phyloP scores from a whole-genome alignment of 2,888 invertebrate genomes.

The Prosapia bicincta region DNA sequence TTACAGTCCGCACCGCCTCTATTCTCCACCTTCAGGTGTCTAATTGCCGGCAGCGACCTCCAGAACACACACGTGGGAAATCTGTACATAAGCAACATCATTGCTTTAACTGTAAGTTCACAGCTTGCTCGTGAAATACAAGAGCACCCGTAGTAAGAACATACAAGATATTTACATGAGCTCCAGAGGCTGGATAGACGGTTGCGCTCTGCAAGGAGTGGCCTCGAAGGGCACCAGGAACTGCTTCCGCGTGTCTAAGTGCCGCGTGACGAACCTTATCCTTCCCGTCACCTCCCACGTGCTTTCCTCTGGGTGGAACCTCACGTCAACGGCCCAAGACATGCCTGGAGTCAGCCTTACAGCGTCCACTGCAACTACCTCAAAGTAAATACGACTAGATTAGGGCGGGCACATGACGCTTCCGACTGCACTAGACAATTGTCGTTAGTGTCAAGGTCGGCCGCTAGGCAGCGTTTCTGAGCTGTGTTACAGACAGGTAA shows the following conservation, averaged over 20 bases:
- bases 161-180: background rate
- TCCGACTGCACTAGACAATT: no score
- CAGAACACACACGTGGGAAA: background rate
- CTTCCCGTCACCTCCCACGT: background rate
- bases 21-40: background rate
- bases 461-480: no score
- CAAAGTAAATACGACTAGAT: background rate
- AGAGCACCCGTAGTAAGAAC: no score
- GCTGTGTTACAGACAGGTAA: no score
- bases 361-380: background rate
- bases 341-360: background rate
- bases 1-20: background rate
- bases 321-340: background rate
- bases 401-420: no score
- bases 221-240: background rate
- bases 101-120: no score
- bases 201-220: background rate
- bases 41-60: background rate
- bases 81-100: no score
- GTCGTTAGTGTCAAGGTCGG: no score
- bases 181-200: background rate
- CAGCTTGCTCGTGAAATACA: no score
- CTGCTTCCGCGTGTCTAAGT: background rate
- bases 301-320: background rate
- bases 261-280: background rate